Percentiles rank a stretch among this genome's conserved stretches.
Evolutionary conservation across 2,797 vertebrate genomes (phyloP).

Genomic region (Odontamblyopus rebecca): DNA sequence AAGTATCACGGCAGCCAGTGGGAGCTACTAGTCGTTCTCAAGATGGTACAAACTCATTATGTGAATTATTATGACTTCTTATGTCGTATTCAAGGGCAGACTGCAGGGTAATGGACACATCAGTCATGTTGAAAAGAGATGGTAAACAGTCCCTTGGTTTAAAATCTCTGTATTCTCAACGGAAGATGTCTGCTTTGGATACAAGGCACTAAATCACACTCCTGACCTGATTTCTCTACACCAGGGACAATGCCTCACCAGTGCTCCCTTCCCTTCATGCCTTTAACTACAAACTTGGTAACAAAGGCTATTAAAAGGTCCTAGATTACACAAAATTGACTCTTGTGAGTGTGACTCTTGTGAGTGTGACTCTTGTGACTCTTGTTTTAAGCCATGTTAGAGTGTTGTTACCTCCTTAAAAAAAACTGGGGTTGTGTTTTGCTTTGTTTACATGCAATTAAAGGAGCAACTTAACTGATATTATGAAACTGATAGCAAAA

Average conservation of each 20-base stretch:
- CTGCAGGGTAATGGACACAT: conserved; percentile 4
- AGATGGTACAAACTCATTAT: not conserved
- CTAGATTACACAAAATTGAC: no score
- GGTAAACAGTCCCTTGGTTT: not conserved
- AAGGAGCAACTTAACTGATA: no score
- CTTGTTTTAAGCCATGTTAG: no score
- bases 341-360: no score
- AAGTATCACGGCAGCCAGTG: conserved; percentile 8
- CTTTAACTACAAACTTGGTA: not conserved
- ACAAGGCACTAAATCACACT: conserved; percentile 1
- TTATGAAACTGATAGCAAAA: no score
- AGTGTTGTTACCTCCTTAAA: no score
- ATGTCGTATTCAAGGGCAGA: not conserved
- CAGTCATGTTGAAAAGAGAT: conserved; percentile 3
- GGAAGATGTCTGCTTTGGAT: not conserved
- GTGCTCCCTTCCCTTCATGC: not conserved
- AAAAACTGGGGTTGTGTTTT: no score
- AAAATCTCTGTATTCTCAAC: not conserved
- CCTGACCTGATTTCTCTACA: conserved; percentile 19
- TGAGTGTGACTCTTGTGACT: no score
- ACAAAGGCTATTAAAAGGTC: no score
- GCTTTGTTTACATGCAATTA: no score
- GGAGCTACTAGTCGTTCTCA: not conserved
- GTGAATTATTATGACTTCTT: not conserved
- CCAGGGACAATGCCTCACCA: not conserved